phyloP scores from a whole-genome alignment of 2,797 vertebrate genomes.

The Eidolon dupreanum region DNA sequence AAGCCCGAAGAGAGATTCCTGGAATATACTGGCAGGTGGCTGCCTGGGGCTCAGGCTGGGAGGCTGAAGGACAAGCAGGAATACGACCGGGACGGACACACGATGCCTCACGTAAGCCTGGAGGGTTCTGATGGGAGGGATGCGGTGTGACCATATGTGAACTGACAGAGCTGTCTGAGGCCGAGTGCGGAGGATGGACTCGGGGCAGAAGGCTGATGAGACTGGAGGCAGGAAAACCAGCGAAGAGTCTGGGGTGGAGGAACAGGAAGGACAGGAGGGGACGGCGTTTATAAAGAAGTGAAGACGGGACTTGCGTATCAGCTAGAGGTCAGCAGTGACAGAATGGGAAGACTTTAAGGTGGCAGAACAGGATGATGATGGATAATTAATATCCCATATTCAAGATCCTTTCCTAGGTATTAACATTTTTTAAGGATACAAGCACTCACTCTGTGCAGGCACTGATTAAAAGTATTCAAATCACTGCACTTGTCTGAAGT shows the following conservation, averaged over 20 bases:
- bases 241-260: neutral
- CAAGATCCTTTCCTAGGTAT: neutral
- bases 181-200: neutral
- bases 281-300: neutral
- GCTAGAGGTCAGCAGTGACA: neutral
- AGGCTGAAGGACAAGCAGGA: neutral
- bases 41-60: neutral
- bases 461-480: neutral
- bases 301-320: neutral
- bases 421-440: neutral
- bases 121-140: neutral
- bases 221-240: neutral
- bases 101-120: neutral
- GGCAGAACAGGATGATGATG: neutral
- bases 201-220: neutral
- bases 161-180: neutral
- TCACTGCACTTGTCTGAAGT: neutral
- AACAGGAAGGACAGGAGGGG: neutral
- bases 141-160: accelerated
- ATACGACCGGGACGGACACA: neutral
- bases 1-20: neutral
- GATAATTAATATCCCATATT: neutral
- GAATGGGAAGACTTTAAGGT: neutral
- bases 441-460: neutral
- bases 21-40: neutral